Percentiles rank a stretch among this genome's conserved stretches.
phyloP scores from a whole-genome alignment of 2,113 vertebrate genomes.

The Paratilapia polleni region DNA sequence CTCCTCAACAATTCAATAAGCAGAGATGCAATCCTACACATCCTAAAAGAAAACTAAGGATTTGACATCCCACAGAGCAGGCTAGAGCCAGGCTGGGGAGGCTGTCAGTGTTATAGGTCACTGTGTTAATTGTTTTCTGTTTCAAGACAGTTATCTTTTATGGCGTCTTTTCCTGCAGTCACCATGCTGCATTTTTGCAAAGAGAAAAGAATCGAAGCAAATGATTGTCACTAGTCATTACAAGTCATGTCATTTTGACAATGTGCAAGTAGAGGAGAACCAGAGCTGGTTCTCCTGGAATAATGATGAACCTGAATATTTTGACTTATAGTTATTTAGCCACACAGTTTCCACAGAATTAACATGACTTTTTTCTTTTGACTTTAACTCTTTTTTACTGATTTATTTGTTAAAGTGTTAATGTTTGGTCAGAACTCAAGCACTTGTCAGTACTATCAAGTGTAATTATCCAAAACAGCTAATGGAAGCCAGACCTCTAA shows the following conservation, averaged over 20 bases:
- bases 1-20: conserved; percentile 76
- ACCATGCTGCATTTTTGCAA: conserved; percentile 21
- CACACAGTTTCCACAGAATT: not conserved
- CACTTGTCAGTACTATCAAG: not conserved
- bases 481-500: not conserved
- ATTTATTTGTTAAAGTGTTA: not conserved
- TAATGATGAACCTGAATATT: conserved; percentile 16
- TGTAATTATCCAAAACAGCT: not conserved
- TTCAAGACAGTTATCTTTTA: conserved; percentile 53
- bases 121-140: conserved; percentile 70
- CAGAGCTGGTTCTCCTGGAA: not conserved
- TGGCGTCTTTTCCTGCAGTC: conserved; percentile 29
- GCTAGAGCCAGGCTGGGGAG: conserved; percentile 25
- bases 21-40: conserved; percentile 69
- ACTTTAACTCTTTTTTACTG: not conserved
- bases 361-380: not conserved
- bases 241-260: conserved; percentile 9
- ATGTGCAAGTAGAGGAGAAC: not conserved
- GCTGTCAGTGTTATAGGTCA: conserved; percentile 59
- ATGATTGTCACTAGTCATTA: conserved; percentile 26
- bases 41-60: conserved; percentile 62
- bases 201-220: conserved; percentile 41
- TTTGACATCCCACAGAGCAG: conserved; percentile 51
- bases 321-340: not conserved
- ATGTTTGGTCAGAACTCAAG: not conserved